Base-by-base conservation (phyloP, 2,888 invertebrate species). In the Temnothorax ravouxi region DNA sequence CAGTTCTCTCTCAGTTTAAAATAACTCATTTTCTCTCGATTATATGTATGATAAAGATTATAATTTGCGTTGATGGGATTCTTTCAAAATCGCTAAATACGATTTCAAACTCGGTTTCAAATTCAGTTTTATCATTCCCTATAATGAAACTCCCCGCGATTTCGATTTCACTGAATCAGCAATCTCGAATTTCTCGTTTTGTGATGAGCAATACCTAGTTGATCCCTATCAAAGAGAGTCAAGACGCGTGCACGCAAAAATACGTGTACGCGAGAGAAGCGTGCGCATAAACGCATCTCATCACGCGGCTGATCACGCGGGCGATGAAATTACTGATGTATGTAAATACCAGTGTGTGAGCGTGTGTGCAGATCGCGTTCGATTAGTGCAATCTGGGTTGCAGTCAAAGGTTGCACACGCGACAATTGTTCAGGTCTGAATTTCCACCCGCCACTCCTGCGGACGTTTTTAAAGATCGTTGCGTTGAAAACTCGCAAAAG, bases 311-410 rank as follows among this genome's bases (percentile, higher is more conserved):
- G 76, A 64, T 59, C 18, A 74, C 61, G 29, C 62, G 34, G 62
- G 89, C 91, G 90, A 91, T 91, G 89, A 90, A 90, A 91, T 92
- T 91, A 90, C 89, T 87, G 91, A 88, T 84, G 91, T 89, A 91
- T 84, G 91, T 89, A 91, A 92, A 91, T 91, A 91, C 87, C 88
- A 66, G 77, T 88, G 84, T 91, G 90, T 87, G 89, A 34, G 41
- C 15, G 61, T 44, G 62, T 34, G 54, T 18, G 61, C 34, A 84
- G 72, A 86, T 84, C 29, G 76, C 69, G 52, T 82, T 81, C 76
- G 84, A 84, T 86, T 82, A 84, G 21, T 9, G 62, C 50, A 67
- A 86, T 86, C 72, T 75, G 82, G 82, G 82, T 84, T 76, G 52
- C 76, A 76, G 83, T 83, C 47, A 69, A 83, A 76, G 69, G 61